Evolutionary conservation across 2,888 invertebrate genomes (phyloP).

Genomic region (Slavum lentiscoides): DNA sequence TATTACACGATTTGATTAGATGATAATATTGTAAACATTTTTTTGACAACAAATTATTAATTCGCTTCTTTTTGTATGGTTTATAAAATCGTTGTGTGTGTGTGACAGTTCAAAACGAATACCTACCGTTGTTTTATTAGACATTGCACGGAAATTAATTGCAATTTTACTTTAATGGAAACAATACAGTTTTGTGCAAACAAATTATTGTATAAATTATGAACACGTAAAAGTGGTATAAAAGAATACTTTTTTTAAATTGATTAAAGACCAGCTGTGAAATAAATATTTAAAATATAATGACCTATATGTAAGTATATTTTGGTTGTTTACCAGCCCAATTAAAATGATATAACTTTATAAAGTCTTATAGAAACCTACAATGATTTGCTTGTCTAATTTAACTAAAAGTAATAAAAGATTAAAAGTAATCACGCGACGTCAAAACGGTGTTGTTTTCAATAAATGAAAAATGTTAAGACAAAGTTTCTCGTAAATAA

Average conservation of each 20-base stretch:
- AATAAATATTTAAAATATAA: neutral
- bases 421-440: constrained; percentile 5
- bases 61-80: too few species aligned
- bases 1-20: neutral
- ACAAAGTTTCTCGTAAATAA: neutral
- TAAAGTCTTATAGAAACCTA: neutral
- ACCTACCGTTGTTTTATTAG: too few species aligned
- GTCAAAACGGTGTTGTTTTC: constrained; percentile 3
- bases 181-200: too few species aligned
- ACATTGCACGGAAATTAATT: too few species aligned
- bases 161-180: too few species aligned
- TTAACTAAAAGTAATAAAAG: constrained; percentile 2
- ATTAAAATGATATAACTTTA: neutral
- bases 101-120: too few species aligned
- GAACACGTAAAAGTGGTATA: too few species aligned
- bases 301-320: neutral
- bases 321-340: neutral
- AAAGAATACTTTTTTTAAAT: too few species aligned
- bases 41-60: too few species aligned
- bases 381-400: constrained; percentile 8
- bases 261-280: too few species aligned
- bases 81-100: too few species aligned
- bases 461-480: neutral
- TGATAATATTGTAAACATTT: neutral
- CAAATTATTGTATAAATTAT: too few species aligned